Evolutionary conservation across 2,888 invertebrate species (phyloP).

Genomic region (Mimumesa dahlbomi): DNA sequence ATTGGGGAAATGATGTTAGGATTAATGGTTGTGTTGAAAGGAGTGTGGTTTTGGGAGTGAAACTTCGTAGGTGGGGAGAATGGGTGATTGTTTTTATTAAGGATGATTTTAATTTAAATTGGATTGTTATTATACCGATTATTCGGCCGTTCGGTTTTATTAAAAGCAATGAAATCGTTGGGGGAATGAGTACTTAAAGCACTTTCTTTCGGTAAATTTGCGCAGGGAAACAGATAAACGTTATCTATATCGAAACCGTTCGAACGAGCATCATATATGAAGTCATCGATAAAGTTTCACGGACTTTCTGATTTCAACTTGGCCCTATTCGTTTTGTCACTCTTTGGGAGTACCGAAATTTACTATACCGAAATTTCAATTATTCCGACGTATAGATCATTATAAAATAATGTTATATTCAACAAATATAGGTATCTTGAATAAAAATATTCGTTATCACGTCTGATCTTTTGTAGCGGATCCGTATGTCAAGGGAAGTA

Average conservation of each 20-base stretch:
- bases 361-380: background rate
- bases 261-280: slow-evolving; percentile 26
- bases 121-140: too few relatives aligned
- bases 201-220: background rate
- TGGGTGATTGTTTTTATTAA: too few relatives aligned
- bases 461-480: background rate
- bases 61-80: too few relatives aligned
- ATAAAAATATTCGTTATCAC: background rate
- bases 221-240: slow-evolving; percentile 20
- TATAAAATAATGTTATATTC: too few relatives aligned
- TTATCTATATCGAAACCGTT: background rate
- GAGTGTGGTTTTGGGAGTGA: too few relatives aligned
- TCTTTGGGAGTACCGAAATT: too few relatives aligned
- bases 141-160: too few relatives aligned
- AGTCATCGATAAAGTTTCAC: slow-evolving; percentile 35
- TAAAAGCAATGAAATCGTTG: too few relatives aligned
- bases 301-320: slow-evolving; percentile 6
- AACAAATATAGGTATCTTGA: background rate
- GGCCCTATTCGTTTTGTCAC: slow-evolving; percentile 13
- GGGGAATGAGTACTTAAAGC: too few relatives aligned
- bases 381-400: background rate
- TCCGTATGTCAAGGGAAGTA: background rate
- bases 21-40: too few relatives aligned
- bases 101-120: too few relatives aligned
- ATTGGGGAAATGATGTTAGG: background rate